phyloP scores from a whole-genome alignment of 1,140 invertebrate genomes.

The Platyscapa corneri region DNA sequence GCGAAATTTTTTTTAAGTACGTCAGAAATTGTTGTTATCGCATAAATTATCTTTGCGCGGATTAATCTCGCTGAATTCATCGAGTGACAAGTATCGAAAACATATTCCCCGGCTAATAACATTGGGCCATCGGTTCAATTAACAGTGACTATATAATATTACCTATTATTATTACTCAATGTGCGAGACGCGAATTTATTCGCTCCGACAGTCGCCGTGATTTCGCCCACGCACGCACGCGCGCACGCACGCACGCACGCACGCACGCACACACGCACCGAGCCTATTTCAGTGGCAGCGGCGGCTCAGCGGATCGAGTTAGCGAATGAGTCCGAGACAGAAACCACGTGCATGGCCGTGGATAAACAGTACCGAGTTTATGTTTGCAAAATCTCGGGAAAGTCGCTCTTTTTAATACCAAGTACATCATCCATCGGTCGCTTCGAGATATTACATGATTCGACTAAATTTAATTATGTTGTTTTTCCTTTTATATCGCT shows the following conservation, averaged over 20 bases:
- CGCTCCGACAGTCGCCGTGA: not conserved
- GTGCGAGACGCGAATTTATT: constrained; percentile 27
- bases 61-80: not conserved
- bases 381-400: constrained; percentile 20
- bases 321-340: not conserved
- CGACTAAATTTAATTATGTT: not conserved
- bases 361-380: not conserved
- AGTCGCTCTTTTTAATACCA: not conserved
- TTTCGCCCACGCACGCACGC: constrained; percentile 11
- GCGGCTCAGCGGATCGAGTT: constrained; percentile 24
- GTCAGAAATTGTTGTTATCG: not conserved
- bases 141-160: constrained; percentile 39
- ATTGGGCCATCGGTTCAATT: constrained; percentile 32
- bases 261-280: not conserved
- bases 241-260: constrained; percentile 18
- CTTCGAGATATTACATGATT: not conserved
- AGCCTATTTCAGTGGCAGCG: constrained; percentile 9
- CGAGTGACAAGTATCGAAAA: not conserved
- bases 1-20: not conserved
- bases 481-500: not conserved
- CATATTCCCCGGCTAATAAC: not conserved
- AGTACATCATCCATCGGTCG: not conserved
- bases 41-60: not conserved
- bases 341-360: constrained; percentile 16
- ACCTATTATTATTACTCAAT: constrained; percentile 41